Evolutionary conservation across 1,140 invertebrate genomes (phyloP).

Genomic region (Drosophila suzukii): DNA sequence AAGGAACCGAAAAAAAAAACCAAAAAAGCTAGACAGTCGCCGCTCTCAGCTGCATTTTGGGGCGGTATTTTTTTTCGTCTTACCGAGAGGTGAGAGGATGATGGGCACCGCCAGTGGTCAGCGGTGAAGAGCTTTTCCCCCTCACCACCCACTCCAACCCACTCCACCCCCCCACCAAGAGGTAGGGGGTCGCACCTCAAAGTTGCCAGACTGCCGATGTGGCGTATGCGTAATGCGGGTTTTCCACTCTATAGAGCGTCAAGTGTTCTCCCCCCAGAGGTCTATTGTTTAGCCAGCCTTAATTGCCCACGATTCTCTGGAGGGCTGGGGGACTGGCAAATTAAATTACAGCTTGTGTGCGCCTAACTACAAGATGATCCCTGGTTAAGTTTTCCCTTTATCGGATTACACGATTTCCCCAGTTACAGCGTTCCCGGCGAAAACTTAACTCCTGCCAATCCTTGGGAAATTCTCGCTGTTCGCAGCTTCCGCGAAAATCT

Average conservation of each 20-base stretch:
- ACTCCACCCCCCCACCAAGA: no score
- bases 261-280: slow-evolving; percentile 26
- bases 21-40: slow-evolving; percentile 12
- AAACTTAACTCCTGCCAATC: slow-evolving; percentile 2
- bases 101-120: slow-evolving; percentile 42
- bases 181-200: slow-evolving; percentile 30
- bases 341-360: slow-evolving; percentile 21
- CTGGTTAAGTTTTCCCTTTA: slow-evolving; percentile 22
- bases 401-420: slow-evolving; percentile 14
- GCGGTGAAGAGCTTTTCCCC: slow-evolving; percentile 62
- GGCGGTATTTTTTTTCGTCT: not conserved
- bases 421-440: not conserved
- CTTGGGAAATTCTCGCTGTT: slow-evolving; percentile 17
- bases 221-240: slow-evolving; percentile 77
- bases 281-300: slow-evolving; percentile 30
- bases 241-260: slow-evolving; percentile 45
- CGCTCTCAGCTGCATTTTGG: slow-evolving; percentile 23
- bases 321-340: not conserved
- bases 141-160: no score
- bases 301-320: slow-evolving; percentile 24
- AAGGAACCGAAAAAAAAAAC: not conserved
- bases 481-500: slow-evolving; percentile 22
- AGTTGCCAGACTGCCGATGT: slow-evolving; percentile 72
- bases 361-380: slow-evolving; percentile 16
- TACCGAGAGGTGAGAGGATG: slow-evolving; percentile 18